Conservation (phyloP, 1,140 invertebrate species). For the Drosophila sp. region DNA sequence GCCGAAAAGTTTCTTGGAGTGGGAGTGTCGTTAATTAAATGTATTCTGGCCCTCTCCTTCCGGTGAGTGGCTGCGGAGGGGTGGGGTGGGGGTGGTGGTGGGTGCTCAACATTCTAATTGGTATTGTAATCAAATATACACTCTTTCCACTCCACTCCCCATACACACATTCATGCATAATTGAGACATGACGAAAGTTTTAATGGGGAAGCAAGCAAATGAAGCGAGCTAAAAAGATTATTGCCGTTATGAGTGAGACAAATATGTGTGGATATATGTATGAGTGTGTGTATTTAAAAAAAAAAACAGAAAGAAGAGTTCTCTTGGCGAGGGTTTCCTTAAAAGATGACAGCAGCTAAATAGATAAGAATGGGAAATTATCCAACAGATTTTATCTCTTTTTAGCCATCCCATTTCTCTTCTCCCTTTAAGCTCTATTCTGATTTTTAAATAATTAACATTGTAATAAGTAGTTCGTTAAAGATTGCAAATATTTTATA, state of each 20-base stretch:
- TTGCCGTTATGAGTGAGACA: conserved; percentile 58
- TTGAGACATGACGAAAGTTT: conserved; percentile 42
- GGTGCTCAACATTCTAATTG: conserved; percentile 62
- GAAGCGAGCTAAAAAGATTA: conserved; percentile 68
- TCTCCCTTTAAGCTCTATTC: too few relatives aligned
- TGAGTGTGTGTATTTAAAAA: background rate
- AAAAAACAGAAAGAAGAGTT: background rate
- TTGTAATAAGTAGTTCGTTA: too few relatives aligned
- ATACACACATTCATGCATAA: conserved; percentile 50
- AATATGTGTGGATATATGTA: background rate
- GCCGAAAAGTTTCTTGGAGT: conserved; percentile 7
- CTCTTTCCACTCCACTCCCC: conserved; percentile 18
- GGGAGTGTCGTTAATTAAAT: conserved; percentile 1
- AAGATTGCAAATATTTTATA: too few relatives aligned
- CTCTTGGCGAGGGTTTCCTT: background rate
- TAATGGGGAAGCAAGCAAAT: conserved; percentile 50
- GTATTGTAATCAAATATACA: conserved; percentile 74
- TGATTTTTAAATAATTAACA: too few relatives aligned
- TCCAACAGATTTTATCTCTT: too few relatives aligned
- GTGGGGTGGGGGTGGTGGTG: background rate
- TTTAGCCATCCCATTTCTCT: too few relatives aligned
- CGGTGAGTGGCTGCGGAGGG: background rate
- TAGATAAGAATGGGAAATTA: too few relatives aligned
- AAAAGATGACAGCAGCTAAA: background rate
- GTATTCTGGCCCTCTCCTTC: conserved; percentile 1